These are phyloP conservation scores for Campylomormyrus tamandua DNA, from an alignment of 2,113 vertebrate genomes.

Conservation along the genomic window DNA sequence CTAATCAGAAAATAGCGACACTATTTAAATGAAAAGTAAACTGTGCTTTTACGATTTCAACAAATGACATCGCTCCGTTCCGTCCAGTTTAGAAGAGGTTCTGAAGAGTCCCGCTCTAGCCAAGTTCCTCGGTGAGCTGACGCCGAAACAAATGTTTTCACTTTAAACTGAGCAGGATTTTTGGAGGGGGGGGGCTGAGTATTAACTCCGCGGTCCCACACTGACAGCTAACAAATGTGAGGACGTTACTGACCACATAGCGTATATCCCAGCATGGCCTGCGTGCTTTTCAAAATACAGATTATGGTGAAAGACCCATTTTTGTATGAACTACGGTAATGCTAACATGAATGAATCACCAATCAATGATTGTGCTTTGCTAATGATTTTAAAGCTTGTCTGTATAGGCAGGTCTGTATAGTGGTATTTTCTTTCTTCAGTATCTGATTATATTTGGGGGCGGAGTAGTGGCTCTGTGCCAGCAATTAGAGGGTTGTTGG, in stretches of 20 bases:
- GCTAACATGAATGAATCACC: neutral
- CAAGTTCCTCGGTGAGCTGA: neutral
- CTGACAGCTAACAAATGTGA: neutral
- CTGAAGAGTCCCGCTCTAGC: neutral
- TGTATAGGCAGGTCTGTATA: neutral
- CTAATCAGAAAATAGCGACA: slow-evolving; percentile 11
- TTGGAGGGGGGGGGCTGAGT: neutral
- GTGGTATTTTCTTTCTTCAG: neutral
- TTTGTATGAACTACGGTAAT: neutral
- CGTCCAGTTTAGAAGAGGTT: neutral
- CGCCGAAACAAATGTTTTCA: neutral
- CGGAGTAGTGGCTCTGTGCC: no score
- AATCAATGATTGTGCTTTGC: neutral
- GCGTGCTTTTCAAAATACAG: neutral
- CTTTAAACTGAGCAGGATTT: slow-evolving; percentile 11
- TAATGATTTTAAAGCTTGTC: neutral
- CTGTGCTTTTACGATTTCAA: neutral
- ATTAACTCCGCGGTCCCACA: neutral
- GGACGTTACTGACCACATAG: neutral
- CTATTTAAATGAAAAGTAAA: slow-evolving; percentile 12
- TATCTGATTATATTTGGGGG: neutral
- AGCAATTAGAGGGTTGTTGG: no score
- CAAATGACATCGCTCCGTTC: neutral
- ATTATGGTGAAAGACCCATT: neutral
- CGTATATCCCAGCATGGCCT: no score